Base-by-base conservation (phyloP, 2,888 invertebrate species). In the Trichopria drosophilae region DNA sequence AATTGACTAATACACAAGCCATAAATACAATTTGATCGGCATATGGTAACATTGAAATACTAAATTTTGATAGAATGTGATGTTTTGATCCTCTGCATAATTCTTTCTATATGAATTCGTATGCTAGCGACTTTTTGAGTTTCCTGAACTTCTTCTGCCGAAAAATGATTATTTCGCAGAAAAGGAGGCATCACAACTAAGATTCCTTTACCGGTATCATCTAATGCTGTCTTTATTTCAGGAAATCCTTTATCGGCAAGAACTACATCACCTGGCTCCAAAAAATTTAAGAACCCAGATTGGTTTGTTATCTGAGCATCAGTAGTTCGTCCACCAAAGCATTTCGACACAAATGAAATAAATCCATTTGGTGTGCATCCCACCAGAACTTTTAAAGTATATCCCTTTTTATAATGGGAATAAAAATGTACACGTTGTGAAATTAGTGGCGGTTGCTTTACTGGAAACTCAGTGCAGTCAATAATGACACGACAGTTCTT, bases 281-380 rank as follows among this genome's bases (percentile, higher is more conserved):
- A 9, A n/a, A 48, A 36, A 37, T 43, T 44, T 37, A 53, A 24
- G 18, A 55, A 22, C 6, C 49, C 45, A 35, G 16, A 29, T 3
- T 32, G 6, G 24, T 12, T 47, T n/a, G 51, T 53, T 3, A 58
- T 52, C 36, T 51, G 49, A 10, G 44, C 18, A 47, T 56, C 54
- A 16, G 34, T 52, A n/a, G 37, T 39, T 35, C 55, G 20, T 12
- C 51, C 56, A 10, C 54, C 51, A 43, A 24, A 47, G 32, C 28
- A 15, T 20, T 53, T 52, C 5, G 53, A 57, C 3, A 44, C 36
- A 41, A 55, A 53, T 22, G 42, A 45, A 39, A 60, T 59, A 45
- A 59, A 59, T 7, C 57, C 60, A 22, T 36, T 40, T 19, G 59
- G 61, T 35, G 53, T 57, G 6, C 55, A 55, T n/a, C 58, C 60